phyloP scores from a whole-genome alignment of 2,888 invertebrate species.

The Oasisia sp. region DNA sequence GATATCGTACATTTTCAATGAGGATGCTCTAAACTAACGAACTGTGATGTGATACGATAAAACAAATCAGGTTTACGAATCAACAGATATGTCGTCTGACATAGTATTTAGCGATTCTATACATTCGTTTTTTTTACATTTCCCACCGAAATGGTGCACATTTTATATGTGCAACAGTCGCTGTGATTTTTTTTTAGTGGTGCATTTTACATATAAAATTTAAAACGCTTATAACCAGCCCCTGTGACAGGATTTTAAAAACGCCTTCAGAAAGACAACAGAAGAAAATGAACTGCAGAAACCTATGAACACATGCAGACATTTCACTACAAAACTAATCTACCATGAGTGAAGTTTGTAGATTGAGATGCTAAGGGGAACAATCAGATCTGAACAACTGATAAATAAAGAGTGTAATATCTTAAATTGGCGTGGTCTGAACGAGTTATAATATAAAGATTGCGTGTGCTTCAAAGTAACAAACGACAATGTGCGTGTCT shows the following conservation, averaged over 20 bases:
- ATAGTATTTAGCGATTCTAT: not conserved
- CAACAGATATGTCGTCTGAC: not conserved
- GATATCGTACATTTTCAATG: constrained; percentile 3
- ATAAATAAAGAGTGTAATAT: not conserved
- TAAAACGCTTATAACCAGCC: not conserved
- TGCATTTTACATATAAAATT: not conserved
- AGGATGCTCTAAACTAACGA: not conserved
- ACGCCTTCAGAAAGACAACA: not conserved
- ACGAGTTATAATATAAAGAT: not conserved
- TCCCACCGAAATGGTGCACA: not conserved
- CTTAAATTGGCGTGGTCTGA: not conserved
- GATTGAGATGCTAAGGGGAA: not conserved
- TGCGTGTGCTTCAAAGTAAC: not conserved
- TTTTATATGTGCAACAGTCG: too few relatives aligned
- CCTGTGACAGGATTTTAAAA: not conserved
- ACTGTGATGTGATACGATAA: not conserved
- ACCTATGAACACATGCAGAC: not conserved
- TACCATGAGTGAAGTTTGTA: not conserved
- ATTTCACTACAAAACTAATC: not conserved
- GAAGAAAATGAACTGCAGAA: not conserved
- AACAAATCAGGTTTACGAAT: not conserved
- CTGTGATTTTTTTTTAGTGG: not conserved
- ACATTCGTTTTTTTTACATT: not conserved
- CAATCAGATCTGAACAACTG: not conserved
- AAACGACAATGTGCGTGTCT: not conserved